Percentiles rank a stretch among this genome's conserved stretches.
Evolutionary conservation across 2,113 vertebrate species (phyloP).

Genomic region (Micromys minutus): DNA sequence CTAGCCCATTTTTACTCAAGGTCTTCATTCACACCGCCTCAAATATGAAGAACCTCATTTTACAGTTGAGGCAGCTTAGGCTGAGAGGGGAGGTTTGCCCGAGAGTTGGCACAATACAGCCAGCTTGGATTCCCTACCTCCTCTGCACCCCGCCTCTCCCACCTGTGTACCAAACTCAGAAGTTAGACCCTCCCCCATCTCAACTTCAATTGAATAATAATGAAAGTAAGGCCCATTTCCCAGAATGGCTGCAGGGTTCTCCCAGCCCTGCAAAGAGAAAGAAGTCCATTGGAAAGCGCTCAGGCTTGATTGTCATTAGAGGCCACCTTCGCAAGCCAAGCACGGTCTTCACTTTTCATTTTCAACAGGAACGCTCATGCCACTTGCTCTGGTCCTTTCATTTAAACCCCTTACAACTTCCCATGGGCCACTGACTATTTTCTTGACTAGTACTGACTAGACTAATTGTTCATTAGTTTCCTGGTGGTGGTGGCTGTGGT

Average conservation of each 20-base stretch:
- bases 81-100: background rate
- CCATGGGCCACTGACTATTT: background rate
- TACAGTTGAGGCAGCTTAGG: too few species aligned
- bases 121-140: background rate
- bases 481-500: background rate
- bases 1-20: background rate
- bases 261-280: constrained; percentile 51
- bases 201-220: constrained; percentile 77
- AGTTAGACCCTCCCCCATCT: background rate
- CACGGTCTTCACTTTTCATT: constrained; percentile 57
- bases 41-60: background rate
- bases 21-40: background rate
- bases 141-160: too few species aligned
- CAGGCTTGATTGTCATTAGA: constrained; percentile 51
- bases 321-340: constrained; percentile 69
- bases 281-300: constrained; percentile 65
- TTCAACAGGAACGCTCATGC: constrained; percentile 44
- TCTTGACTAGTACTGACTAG: background rate
- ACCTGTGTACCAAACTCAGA: constrained; percentile 38
- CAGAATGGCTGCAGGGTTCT: background rate
- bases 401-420: background rate
- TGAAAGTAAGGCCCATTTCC: constrained; percentile 56
- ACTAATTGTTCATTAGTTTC: background rate
- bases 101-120: background rate
- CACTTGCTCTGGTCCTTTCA: constrained; percentile 11